These are phyloP conservation scores for Drosophila paranaensis DNA, from an alignment of 2,888 invertebrate genomes.

Conservation along the genomic window DNA sequence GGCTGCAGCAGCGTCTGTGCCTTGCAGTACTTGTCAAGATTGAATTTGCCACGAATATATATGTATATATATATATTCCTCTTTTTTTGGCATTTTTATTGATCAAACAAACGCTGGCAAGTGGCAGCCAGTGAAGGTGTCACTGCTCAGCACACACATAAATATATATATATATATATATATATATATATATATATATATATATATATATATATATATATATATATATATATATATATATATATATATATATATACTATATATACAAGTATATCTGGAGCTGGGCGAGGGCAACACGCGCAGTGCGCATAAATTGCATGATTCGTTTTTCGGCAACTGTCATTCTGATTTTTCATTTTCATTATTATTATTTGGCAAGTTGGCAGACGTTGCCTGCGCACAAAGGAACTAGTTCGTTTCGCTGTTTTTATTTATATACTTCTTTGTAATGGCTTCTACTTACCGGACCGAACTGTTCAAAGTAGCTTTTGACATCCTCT, in stretches of 20 bases:
- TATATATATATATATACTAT: slow-evolving; percentile 1
- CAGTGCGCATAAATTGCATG: slow-evolving; percentile 77
- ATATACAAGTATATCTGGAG: slow-evolving; percentile 13
- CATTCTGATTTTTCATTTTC: slow-evolving; percentile 66
- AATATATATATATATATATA: slow-evolving; percentile 3
- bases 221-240: slow-evolving; percentile 5
- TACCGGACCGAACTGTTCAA: slow-evolving; percentile 99
- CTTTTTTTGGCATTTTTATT: slow-evolving; percentile 78
- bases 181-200: slow-evolving; percentile 2
- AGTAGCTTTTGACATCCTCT: slow-evolving; percentile 99
- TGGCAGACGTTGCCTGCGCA: slow-evolving; percentile 38
- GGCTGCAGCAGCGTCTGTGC: slow-evolving; percentile 52
- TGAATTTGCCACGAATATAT: slow-evolving; percentile 72
- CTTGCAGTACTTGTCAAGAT: slow-evolving; percentile 80
- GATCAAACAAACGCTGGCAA: slow-evolving; percentile 82
- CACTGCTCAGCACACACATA: slow-evolving; percentile 61
- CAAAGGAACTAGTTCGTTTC: slow-evolving; percentile 19
- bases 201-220: slow-evolving; percentile 4
- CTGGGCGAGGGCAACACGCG: slow-evolving; percentile 50
- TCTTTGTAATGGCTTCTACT: slow-evolving; percentile 85
- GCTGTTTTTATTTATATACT: neutral
- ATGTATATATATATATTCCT: neutral
- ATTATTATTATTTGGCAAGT: slow-evolving; percentile 59
- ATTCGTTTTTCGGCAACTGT: slow-evolving; percentile 76
- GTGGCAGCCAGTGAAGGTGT: slow-evolving; percentile 77